Conservation (phyloP, 2,797 vertebrate species). For the Catamblyrhynchus diadema region DNA sequence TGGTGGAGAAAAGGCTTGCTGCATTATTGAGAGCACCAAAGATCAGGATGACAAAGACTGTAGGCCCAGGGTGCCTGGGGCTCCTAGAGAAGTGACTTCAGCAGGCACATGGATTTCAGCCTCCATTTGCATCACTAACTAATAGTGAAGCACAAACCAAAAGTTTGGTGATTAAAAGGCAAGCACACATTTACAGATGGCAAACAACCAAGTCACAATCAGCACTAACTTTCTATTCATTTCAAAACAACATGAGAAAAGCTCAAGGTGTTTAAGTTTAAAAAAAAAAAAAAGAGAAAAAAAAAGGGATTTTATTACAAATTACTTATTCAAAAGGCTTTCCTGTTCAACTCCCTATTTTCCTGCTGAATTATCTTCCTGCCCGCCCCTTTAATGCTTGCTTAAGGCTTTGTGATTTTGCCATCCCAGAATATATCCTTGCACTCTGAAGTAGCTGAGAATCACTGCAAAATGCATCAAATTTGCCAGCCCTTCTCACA, state of each 20-base stretch:
- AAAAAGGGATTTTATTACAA: neutral
- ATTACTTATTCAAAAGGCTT: conserved; percentile 29
- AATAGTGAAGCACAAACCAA: conserved; percentile 10
- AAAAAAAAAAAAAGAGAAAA: neutral
- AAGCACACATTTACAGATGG: neutral
- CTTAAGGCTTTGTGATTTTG: neutral
- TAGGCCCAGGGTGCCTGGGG: conserved; percentile 75
- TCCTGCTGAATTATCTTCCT: neutral
- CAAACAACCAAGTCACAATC: neutral
- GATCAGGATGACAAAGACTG: conserved; percentile 72
- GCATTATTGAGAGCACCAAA: conserved; percentile 74
- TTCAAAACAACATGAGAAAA: neutral
- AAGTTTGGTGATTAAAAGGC: conserved; percentile 5
- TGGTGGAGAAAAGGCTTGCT: conserved; percentile 80
- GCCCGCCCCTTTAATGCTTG: conserved; percentile 3
- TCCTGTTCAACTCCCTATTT: conserved; percentile 26
- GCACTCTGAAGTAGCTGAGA: neutral
- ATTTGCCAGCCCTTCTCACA: neutral
- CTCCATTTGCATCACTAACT: conserved; percentile 62
- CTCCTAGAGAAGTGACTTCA: conserved; percentile 63
- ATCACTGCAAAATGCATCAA: neutral
- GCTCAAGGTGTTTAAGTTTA: neutral
- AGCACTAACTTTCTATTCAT: neutral
- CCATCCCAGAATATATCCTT: neutral
- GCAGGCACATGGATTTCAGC: conserved; percentile 69